phyloP scores from a whole-genome alignment of 1,140 invertebrate species.

The Microplitis demolitor region DNA sequence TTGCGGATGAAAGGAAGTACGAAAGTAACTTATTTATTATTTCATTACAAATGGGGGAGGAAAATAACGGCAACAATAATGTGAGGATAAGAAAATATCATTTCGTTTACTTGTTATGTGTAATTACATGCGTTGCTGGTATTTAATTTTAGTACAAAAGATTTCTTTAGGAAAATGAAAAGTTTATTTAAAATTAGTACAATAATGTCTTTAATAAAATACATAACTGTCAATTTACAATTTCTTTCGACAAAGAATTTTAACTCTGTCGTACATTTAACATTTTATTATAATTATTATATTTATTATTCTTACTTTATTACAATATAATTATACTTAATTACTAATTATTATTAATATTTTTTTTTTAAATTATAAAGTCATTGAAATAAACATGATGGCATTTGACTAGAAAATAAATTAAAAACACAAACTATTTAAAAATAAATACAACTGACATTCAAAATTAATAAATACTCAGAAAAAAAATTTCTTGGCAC shows the following conservation, averaged over 20 bases:
- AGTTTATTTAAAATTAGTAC: not conserved
- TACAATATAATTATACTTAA: not conserved
- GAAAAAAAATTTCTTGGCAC: too few species aligned
- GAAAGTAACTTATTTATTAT: not conserved
- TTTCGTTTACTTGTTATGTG: too few species aligned
- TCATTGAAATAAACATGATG: not conserved
- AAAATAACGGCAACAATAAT: too few species aligned
- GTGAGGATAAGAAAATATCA: too few species aligned
- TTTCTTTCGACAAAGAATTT: not conserved
- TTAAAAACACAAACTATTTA: conserved; percentile 1
- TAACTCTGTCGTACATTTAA: not conserved
- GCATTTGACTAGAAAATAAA: conserved; percentile 24
- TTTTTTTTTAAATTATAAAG: not conserved
- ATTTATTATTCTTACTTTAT: not conserved
- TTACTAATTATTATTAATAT: not conserved
- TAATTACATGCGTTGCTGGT: too few species aligned
- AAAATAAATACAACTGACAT: not conserved
- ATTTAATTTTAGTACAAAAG: too few species aligned
- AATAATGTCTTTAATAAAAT: not conserved
- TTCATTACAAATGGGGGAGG: not conserved
- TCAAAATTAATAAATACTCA: too few species aligned
- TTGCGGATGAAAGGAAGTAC: not conserved
- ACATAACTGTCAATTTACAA: conserved; percentile 9
- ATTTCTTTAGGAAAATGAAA: too few species aligned
- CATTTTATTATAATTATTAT: not conserved